phyloP scores from a whole-genome alignment of 2,888 invertebrate species.

The Cheilosia pagana region DNA sequence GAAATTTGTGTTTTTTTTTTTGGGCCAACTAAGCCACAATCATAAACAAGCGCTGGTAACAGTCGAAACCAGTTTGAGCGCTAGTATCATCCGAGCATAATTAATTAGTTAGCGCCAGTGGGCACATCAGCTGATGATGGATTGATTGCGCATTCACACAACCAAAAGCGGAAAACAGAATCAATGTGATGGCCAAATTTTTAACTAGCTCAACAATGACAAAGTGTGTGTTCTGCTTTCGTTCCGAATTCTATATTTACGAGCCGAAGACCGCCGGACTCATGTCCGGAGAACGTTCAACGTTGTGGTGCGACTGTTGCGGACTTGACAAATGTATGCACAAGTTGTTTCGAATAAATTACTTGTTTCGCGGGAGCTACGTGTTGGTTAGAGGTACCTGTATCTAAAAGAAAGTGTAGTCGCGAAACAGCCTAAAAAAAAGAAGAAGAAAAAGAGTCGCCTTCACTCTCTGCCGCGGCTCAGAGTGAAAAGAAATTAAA shows the following conservation, averaged over 20 bases:
- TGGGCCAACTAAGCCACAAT: conserved; percentile 17
- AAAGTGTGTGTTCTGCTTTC: conserved; percentile 45
- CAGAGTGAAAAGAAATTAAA: conserved; percentile 50
- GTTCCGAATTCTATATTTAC: conserved; percentile 43
- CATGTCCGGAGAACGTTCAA: conserved; percentile 37
- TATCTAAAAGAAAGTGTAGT: conserved; percentile 71
- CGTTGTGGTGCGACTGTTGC: conserved; percentile 5
- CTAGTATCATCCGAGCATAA: conserved; percentile 39
- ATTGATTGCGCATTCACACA: conserved; percentile 44
- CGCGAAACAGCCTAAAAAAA: conserved; percentile 34
- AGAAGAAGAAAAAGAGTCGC: background rate
- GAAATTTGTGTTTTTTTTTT: conserved; percentile 5
- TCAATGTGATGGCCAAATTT: conserved; percentile 63
- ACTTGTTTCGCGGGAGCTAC: conserved; percentile 27
- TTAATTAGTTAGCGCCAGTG: conserved; percentile 58
- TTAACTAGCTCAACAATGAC: conserved; percentile 32
- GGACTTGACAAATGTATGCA: conserved; percentile 58
- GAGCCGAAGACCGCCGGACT: conserved; percentile 33
- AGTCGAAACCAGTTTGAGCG: conserved; percentile 43
- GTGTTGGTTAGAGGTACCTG: conserved; percentile 44
- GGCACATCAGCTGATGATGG: background rate
- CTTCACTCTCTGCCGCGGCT: conserved; percentile 7
- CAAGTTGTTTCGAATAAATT: conserved; percentile 58
- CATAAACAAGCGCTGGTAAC: conserved; percentile 10
- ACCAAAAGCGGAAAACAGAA: conserved; percentile 36